Evolutionary conservation across 2,113 vertebrate species (phyloP).

Genomic region (Corydoras sp.): DNA sequence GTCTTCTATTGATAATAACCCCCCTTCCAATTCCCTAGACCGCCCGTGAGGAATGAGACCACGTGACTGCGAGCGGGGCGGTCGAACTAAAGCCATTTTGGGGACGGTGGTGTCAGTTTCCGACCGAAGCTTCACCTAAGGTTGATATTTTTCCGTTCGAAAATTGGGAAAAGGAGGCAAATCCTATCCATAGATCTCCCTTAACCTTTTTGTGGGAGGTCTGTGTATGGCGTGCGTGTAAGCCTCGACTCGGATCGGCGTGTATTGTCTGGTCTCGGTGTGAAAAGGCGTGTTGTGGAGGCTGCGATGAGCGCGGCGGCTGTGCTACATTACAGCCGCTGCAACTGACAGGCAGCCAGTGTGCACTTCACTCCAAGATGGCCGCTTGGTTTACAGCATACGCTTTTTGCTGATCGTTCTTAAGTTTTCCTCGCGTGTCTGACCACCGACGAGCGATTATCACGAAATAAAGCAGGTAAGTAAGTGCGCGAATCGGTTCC

Average conservation of each 20-base stretch:
- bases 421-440: slow-evolving; percentile 93
- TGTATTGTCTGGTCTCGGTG: slow-evolving; percentile 18
- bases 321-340: slow-evolving; percentile 72
- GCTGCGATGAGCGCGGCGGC: slow-evolving; percentile 73
- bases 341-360: slow-evolving; percentile 94
- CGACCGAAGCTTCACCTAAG: slow-evolving; percentile 73
- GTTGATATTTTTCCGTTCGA: neutral
- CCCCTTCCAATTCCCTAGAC: slow-evolving; percentile 80
- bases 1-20: slow-evolving; percentile 45
- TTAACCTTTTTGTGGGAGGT: neutral
- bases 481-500: neutral
- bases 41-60: slow-evolving; percentile 85
- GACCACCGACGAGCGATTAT: slow-evolving; percentile 8
- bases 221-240: neutral
- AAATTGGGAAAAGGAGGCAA: neutral
- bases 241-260: neutral
- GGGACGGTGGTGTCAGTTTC: slow-evolving; percentile 97
- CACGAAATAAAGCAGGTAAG: slow-evolving; percentile 33
- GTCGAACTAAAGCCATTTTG: slow-evolving; percentile 97
- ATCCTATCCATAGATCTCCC: slow-evolving; percentile 7
- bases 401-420: slow-evolving; percentile 93
- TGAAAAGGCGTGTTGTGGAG: slow-evolving; percentile 12
- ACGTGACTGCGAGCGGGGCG: slow-evolving; percentile 85
- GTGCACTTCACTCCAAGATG: slow-evolving; percentile 99
- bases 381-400: slow-evolving; percentile 95